phyloP scores from a whole-genome alignment of 2,797 vertebrate genomes.

The Aphelocoma californica region DNA sequence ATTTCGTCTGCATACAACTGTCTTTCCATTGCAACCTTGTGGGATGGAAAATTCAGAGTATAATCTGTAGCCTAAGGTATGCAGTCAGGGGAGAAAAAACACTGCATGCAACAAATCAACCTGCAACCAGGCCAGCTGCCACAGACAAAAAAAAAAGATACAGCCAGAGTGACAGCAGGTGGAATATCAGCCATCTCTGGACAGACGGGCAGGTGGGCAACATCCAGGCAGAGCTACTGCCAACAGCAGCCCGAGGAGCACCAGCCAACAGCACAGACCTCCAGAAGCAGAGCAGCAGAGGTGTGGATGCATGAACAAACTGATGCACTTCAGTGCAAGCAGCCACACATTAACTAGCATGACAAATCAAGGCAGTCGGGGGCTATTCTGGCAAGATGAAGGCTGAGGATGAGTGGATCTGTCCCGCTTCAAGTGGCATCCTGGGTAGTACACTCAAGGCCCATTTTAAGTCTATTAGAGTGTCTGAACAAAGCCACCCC shows the following conservation, averaged over 20 bases:
- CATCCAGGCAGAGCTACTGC: neutral
- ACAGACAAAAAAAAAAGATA: neutral
- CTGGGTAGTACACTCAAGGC: neutral
- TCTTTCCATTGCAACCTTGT: neutral
- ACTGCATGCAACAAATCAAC: constrained; percentile 13
- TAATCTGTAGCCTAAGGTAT: neutral
- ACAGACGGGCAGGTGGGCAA: constrained; percentile 7
- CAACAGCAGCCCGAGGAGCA: neutral
- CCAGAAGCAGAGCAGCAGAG: neutral
- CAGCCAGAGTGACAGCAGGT: constrained; percentile 7
- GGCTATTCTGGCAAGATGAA: neutral
- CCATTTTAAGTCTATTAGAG: neutral
- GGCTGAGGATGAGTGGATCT: neutral
- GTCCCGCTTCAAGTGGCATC: neutral
- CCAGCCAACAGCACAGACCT: neutral
- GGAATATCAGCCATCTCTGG: neutral
- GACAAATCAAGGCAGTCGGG: neutral
- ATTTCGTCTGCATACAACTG: neutral
- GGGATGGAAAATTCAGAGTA: constrained; percentile 11
- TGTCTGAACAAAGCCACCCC: neutral
- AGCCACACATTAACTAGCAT: fast-evolving
- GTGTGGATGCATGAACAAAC: neutral
- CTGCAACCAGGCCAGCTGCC: neutral
- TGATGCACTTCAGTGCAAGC: neutral
- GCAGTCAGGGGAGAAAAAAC: neutral